Evolutionary conservation across 2,113 vertebrate genomes (phyloP), one percentile per base, ranked within the genome.

Genomic region (Lates calcarifer): DNA sequence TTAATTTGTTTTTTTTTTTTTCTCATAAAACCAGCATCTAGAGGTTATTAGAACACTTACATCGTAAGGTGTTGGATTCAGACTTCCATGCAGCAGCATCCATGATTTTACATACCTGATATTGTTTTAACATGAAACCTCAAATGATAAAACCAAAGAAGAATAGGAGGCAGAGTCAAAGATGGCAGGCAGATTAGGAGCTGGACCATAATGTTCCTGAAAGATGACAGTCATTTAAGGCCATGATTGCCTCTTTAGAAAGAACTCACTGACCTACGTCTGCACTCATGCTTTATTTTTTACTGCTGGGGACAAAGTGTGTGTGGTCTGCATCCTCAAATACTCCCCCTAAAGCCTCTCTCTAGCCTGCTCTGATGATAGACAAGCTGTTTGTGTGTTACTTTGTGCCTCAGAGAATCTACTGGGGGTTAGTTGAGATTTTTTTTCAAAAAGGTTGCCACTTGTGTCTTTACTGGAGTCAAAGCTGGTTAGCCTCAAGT

Each of bases 311-410:
- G 56, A 58, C 45, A 47, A 1, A 53, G 2, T n/a, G 43, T 20
- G 61, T 43, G 61, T 60, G 60, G 3, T 69, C 76, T 68, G 63
- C 67, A 77, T 80, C 58, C 61, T 71, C 63, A 71, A 70, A 74
- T 33, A 79, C 74, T 69, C 53, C 55, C 39, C 37, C 53, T 24
- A 1, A 26, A 65, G 20, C 17, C 22, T 14, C 4, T 60, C 70
- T 53, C 15, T 5, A 18, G 31, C 18, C 41, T 51, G 26, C 5
- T 55, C 33, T 10, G 51, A 53, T 65, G 31, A 61, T 18, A 51
- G 29, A 68, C 39, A 53, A 18, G 41, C 17, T 39, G 79, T 61
- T 24, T 26, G 66, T 43, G 33, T 35, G 43, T 66, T 18, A 18
- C 29, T 55, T 49, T 56, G 43, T 45, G 62, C 55, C 47, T 84